phyloP scores from a whole-genome alignment of 1,140 invertebrate species.

The Ladona fulva region DNA sequence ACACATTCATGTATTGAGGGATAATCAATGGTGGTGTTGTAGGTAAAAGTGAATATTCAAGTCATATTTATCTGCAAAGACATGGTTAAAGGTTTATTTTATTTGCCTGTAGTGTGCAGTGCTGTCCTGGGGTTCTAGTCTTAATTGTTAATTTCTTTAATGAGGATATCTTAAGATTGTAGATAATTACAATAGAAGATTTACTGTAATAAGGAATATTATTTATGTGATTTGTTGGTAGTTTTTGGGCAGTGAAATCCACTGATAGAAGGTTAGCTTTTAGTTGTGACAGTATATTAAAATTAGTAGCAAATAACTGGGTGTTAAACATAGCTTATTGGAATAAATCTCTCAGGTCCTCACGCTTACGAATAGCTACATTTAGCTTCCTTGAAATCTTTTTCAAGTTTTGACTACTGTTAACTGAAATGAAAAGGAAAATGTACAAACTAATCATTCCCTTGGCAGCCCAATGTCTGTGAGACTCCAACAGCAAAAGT shows the following conservation, averaged over 20 bases:
- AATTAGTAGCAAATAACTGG: neutral
- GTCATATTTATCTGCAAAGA: too few species aligned
- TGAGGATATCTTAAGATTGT: too few species aligned
- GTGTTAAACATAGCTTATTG: neutral
- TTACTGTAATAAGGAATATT: too few species aligned
- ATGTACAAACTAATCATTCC: neutral
- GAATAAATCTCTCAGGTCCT: neutral
- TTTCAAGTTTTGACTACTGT: neutral
- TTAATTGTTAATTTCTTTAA: neutral
- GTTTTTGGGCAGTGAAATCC: neutral
- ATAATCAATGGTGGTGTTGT: too few species aligned
- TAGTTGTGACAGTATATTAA: neutral
- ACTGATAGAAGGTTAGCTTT: neutral
- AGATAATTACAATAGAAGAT: too few species aligned
- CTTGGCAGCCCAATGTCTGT: neutral
- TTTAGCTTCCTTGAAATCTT: neutral
- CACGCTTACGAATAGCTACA: neutral
- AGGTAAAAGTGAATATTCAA: too few species aligned
- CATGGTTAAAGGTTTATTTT: neutral
- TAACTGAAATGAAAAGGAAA: neutral
- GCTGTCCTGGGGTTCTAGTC: slow-evolving; percentile 2
- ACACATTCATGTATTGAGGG: too few species aligned
- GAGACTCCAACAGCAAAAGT: too few species aligned
- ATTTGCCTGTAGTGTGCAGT: neutral
- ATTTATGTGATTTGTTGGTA: neutral